Percentiles rank a stretch among this genome's conserved stretches.
phyloP scores from a whole-genome alignment of 2,888 invertebrate species.

The Ernsta delagoae region DNA sequence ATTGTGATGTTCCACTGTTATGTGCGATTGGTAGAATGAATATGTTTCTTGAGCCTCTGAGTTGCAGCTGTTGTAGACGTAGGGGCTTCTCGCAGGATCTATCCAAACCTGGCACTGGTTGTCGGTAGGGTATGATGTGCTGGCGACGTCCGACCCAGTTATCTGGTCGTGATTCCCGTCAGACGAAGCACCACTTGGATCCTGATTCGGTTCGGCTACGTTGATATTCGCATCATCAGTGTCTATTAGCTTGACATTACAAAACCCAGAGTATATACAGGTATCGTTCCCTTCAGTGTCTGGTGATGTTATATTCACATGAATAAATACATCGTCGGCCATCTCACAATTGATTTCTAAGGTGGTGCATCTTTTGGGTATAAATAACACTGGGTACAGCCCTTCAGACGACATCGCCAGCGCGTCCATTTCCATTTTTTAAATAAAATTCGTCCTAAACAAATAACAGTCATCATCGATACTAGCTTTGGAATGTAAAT shows the following conservation, averaged over 20 bases:
- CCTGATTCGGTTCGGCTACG: conserved; percentile 26
- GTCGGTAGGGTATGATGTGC: conserved; percentile 43
- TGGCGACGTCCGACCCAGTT: conserved; percentile 37
- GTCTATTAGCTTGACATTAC: conserved; percentile 68
- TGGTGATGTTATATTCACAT: conserved; percentile 62
- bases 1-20: conserved; percentile 67
- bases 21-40: conserved; percentile 55
- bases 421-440: conserved; percentile 56
- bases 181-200: conserved; percentile 48
- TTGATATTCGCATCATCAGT: conserved; percentile 51
- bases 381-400: conserved; percentile 61
- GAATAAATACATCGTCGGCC: conserved; percentile 65
- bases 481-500: conserved; percentile 41
- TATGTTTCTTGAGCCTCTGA: conserved; percentile 52
- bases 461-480: conserved; percentile 31
- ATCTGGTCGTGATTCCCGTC: conserved; percentile 46
- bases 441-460: conserved; percentile 42
- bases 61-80: conserved; percentile 66
- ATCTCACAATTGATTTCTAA: conserved; percentile 62
- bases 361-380: conserved; percentile 67
- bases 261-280: conserved; percentile 65
- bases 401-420: conserved; percentile 23
- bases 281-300: conserved; percentile 65
- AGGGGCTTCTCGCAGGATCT: conserved; percentile 68
- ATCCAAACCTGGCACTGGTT: conserved; percentile 73